Evolutionary conservation across 2,797 vertebrate species (phyloP).

Genomic region (Premnoplex brunnescens): DNA sequence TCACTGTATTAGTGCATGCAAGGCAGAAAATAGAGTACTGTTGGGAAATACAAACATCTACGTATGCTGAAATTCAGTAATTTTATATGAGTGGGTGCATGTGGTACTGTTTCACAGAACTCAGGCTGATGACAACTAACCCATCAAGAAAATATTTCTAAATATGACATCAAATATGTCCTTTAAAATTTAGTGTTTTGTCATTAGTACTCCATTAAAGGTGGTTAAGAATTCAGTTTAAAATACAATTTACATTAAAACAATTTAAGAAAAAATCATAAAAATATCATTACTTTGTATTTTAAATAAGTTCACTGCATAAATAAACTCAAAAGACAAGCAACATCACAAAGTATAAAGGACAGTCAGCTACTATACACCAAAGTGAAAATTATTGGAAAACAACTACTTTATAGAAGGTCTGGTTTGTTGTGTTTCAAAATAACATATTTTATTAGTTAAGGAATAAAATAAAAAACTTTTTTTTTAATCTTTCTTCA

Average conservation of each 20-base stretch:
- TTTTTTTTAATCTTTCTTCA: background rate
- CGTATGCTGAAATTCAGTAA: background rate
- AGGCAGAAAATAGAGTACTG: background rate
- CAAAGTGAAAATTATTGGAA: background rate
- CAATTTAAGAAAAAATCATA: background rate
- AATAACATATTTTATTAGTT: background rate
- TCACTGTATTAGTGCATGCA: background rate
- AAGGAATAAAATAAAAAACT: background rate
- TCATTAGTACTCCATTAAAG: background rate
- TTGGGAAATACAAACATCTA: background rate
- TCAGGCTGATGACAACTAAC: background rate
- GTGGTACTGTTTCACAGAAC: background rate
- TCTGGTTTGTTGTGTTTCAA: background rate
- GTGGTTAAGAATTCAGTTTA: background rate
- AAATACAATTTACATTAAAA: background rate
- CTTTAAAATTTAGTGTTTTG: background rate
- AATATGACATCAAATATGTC: background rate
- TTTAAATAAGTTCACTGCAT: background rate
- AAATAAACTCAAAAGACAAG: background rate
- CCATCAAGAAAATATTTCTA: background rate
- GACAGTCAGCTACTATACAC: background rate
- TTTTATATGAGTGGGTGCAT: background rate
- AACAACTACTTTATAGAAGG: background rate
- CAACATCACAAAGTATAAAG: background rate
- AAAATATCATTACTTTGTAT: background rate